Evolutionary conservation across 1,140 invertebrate species (phyloP).

Genomic region (Leptinotarsa texana): DNA sequence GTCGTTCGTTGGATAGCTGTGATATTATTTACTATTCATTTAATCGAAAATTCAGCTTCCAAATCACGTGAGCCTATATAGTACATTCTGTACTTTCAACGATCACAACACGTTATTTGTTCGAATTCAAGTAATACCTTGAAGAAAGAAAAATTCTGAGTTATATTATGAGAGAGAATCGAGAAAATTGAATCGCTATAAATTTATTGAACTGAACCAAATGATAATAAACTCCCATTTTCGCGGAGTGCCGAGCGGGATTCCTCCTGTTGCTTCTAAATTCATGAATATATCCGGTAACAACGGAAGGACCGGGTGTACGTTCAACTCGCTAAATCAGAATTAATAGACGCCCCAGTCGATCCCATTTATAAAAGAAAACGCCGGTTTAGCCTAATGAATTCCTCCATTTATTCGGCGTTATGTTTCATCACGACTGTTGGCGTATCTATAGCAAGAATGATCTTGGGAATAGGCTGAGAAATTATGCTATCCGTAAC

Average conservation of each 20-base stretch:
- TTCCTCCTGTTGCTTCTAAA: slow-evolving; percentile 1
- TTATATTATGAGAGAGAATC: too few relatives aligned
- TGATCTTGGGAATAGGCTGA: not conserved
- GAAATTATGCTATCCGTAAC: not conserved
- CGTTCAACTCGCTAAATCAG: not conserved
- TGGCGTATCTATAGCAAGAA: not conserved
- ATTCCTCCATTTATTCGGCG: not conserved
- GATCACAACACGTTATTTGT: too few relatives aligned
- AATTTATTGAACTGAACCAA: too few relatives aligned
- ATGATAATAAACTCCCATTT: too few relatives aligned
- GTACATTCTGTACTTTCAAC: too few relatives aligned
- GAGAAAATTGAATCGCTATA: too few relatives aligned
- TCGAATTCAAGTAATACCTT: too few relatives aligned
- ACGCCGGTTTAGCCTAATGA: not conserved
- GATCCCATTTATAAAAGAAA: slow-evolving; percentile 6
- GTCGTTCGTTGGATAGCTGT: too few relatives aligned
- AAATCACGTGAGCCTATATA: too few relatives aligned
- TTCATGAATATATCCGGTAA: not conserved
- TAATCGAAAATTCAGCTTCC: too few relatives aligned
- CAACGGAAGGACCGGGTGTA: not conserved
- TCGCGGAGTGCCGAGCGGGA: not conserved
- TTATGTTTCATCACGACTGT: not conserved
- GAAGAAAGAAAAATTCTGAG: too few relatives aligned
- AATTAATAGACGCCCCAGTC: slow-evolving; percentile 1
- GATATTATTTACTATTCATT: too few relatives aligned